These are phyloP conservation scores for Rhopilema esculentum DNA, from an alignment of 30 jellyfish, hydroid and myxozoan species.

Conservation along the genomic window DNA sequence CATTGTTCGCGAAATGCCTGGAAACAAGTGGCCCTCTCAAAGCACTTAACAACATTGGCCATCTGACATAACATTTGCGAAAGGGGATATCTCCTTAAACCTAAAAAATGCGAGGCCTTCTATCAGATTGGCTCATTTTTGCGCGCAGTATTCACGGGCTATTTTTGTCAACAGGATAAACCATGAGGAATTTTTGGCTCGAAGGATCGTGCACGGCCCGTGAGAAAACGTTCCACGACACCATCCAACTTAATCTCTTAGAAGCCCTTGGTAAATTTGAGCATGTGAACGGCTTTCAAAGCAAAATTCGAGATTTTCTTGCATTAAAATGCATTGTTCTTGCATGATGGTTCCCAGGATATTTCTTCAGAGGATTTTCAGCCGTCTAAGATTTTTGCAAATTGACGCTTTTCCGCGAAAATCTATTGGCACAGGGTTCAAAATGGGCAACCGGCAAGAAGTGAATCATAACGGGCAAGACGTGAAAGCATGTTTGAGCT, in stretches of 20 bases:
- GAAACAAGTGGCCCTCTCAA: background rate
- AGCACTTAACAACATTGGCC: background rate
- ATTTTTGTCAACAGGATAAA: slow-evolving; percentile 10
- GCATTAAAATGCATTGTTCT: slow-evolving; percentile 10
- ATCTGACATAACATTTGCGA: background rate
- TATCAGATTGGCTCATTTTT: slow-evolving; percentile 10
- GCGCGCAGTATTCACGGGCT: slow-evolving; percentile 22
- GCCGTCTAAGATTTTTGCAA: background rate
- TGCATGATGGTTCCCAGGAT: slow-evolving; percentile 11
- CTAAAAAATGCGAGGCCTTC: background rate
- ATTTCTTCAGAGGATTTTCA: slow-evolving; percentile 6
- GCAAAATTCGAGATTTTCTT: slow-evolving; percentile 20
- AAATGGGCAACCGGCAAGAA: background rate
- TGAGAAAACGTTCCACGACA: slow-evolving; percentile 32
- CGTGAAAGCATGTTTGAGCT: background rate
- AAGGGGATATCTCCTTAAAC: background rate
- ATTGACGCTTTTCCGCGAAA: background rate
- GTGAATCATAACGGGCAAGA: background rate
- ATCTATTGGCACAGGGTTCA: background rate
- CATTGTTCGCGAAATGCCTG: background rate
- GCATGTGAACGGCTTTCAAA: slow-evolving; percentile 21
- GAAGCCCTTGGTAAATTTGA: slow-evolving; percentile 3
- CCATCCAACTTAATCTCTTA: slow-evolving; percentile 32
- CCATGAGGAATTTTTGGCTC: slow-evolving; percentile 38
- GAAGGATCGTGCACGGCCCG: slow-evolving; percentile 61